phyloP scores from a whole-genome alignment of 2,888 invertebrate genomes.

The Spialia ferax region DNA sequence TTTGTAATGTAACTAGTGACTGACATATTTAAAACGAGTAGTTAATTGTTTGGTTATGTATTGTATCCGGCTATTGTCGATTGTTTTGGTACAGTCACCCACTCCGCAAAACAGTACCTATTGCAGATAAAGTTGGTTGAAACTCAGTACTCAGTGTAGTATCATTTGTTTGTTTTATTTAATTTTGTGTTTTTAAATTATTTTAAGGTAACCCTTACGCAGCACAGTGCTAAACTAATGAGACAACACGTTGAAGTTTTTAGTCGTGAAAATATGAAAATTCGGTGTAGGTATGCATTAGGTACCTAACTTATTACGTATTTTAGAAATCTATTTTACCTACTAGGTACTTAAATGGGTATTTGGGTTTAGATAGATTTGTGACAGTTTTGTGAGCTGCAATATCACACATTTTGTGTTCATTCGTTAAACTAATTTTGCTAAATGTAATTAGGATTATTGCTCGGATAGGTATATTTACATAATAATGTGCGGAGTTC shows the following conservation, averaged over 20 bases:
- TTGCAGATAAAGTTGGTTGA: background rate
- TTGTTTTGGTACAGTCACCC: constrained; percentile 47
- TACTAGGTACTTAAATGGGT: too few relatives aligned
- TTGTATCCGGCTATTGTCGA: constrained; percentile 61
- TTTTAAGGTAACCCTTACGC: background rate
- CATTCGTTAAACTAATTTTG: too few relatives aligned
- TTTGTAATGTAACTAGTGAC: constrained; percentile 37
- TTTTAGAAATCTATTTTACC: too few relatives aligned
- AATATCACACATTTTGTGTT: too few relatives aligned
- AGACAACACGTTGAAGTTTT: background rate
- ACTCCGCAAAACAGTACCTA: constrained; percentile 17
- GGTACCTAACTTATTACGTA: too few relatives aligned
- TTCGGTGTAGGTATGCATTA: too few relatives aligned
- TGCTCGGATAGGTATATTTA: background rate
- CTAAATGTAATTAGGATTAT: too few relatives aligned
- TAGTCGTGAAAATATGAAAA: background rate
- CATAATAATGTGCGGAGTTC: background rate
- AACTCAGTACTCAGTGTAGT: background rate
- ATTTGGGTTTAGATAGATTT: too few relatives aligned
- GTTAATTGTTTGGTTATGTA: constrained; percentile 35
- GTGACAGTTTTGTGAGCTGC: too few relatives aligned
- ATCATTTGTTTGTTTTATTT: background rate
- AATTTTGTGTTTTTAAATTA: constrained; percentile 3
- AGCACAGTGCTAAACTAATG: background rate
- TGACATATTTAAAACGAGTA: constrained; percentile 42